Evolutionary conservation across 1,140 invertebrate species (phyloP).

Genomic region (Habropoda laboriosa): DNA sequence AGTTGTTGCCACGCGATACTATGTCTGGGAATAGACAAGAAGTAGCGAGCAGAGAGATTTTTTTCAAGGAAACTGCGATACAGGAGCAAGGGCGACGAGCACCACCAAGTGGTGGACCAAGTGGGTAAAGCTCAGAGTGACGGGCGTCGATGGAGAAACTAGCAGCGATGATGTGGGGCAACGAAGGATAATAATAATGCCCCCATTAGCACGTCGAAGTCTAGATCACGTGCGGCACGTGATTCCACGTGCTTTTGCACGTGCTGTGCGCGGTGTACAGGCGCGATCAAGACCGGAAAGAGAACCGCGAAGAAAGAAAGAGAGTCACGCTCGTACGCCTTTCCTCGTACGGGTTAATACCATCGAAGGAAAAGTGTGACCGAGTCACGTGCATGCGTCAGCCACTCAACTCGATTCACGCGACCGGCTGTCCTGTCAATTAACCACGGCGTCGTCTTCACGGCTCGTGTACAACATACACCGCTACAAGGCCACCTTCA

Average conservation of each 20-base stretch:
- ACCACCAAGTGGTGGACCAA: background rate
- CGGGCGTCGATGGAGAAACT: constrained; percentile 40
- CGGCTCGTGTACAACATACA: constrained; percentile 10
- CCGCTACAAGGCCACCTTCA: constrained; percentile 16
- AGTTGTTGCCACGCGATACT: background rate
- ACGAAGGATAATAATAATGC: constrained; percentile 68
- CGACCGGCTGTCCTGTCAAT: constrained; percentile 71
- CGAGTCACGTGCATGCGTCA: constrained; percentile 73
- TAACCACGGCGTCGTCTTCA: constrained; percentile 58
- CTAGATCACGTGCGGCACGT: constrained; percentile 75
- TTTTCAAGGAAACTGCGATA: constrained; percentile 13
- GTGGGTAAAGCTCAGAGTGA: background rate
- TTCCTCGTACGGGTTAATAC: constrained; percentile 59
- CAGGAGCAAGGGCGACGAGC: constrained; percentile 9
- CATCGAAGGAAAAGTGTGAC: constrained; percentile 66
- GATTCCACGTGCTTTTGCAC: constrained; percentile 70
- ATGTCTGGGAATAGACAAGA: background rate
- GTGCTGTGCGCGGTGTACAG: constrained; percentile 57
- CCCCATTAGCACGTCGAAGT: constrained; percentile 47
- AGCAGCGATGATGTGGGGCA: constrained; percentile 55
- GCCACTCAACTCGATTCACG: constrained; percentile 68
- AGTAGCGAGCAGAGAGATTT: constrained; percentile 26
- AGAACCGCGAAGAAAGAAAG: constrained; percentile 39
- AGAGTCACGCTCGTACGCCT: constrained; percentile 50
- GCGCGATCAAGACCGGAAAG: constrained; percentile 14